Evolutionary conservation across 2,888 invertebrate genomes (phyloP), one percentile per base, ranked within the genome.

Genomic region (Tupiocoris notatus): DNA sequence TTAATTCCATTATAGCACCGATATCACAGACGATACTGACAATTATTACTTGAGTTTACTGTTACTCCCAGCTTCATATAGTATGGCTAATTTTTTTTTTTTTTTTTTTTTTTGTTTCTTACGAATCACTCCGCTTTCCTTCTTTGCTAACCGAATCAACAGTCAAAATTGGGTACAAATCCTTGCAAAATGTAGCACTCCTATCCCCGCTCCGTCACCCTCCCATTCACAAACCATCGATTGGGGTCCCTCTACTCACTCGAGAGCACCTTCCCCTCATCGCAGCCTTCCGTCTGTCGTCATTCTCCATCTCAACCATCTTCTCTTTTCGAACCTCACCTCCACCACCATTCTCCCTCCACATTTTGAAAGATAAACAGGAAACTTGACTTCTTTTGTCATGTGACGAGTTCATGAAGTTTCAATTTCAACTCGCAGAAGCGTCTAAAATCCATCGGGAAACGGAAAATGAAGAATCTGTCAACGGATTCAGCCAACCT

Each of bases 211-310:
- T 63, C 18, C 65, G 1, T 39, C 39, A 39, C 39, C 65, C 22
- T 1, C 59, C 59, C 70, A 70, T 70, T 70, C 70, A 70, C 70
- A 70, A 70, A 59, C 70, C 70, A 70, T 70, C 70, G 70, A 70
- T 70, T 70, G 70, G 70, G 39, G 39, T 39, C 59, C 59, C 70
- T 70, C 59, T 70, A 70, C 70, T 59, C 24, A n/a, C 59, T 9
- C 1, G 58, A 21, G 22, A 65, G 39, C 39, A 39, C 39, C 39
- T 39, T 39, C 39, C 39, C 39, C n/a, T n/a, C n/a, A n/a, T n/a
- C n/a, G n/a, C 39, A 39, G 12, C 39, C 39, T 39, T 12, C 12
- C 39, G 12, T 39, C 39, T 39, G 6, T 12, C 3, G 39, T 39
- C 39, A 39, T 39, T 39, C 39, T 39, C 39, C 12, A 39, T 39